Evolutionary conservation across 2,888 invertebrate species (phyloP).

Genomic region (Mylabris sibirica): DNA sequence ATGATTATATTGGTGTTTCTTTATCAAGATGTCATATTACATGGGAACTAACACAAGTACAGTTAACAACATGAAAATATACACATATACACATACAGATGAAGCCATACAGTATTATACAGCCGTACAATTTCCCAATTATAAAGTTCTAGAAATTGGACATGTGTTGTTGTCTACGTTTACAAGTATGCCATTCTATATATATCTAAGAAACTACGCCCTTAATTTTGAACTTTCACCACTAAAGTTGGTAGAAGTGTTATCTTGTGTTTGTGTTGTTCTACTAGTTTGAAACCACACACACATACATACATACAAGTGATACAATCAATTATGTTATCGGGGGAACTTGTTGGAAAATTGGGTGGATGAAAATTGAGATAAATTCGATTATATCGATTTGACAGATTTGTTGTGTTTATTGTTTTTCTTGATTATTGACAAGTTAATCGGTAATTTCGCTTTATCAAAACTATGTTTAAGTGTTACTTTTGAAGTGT

Average conservation of each 20-base stretch:
- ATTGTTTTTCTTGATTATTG: too few species aligned
- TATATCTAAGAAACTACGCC: not conserved
- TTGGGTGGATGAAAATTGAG: too few species aligned
- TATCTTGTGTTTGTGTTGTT: not conserved
- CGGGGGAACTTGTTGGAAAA: too few species aligned
- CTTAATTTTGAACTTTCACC: not conserved
- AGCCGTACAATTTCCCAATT: not conserved
- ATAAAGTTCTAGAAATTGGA: not conserved
- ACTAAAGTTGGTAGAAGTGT: not conserved
- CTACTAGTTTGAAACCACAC: not conserved
- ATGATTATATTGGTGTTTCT: too few species aligned
- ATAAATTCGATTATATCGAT: too few species aligned
- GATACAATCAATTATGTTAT: too few species aligned
- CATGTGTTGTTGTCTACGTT: slow-evolving; percentile 1
- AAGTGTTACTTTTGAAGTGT: not conserved
- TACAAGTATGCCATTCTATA: slow-evolving; percentile 6
- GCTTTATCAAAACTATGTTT: not conserved
- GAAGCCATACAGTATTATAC: not conserved
- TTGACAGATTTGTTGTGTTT: not conserved
- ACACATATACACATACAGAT: not conserved
- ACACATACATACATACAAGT: too few species aligned
- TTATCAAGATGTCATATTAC: too few species aligned
- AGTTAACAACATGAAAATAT: not conserved
- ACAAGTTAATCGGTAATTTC: not conserved
- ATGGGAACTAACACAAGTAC: too few species aligned